phyloP scores from a whole-genome alignment of 2,113 vertebrate species.

The Leuciscus idus region DNA sequence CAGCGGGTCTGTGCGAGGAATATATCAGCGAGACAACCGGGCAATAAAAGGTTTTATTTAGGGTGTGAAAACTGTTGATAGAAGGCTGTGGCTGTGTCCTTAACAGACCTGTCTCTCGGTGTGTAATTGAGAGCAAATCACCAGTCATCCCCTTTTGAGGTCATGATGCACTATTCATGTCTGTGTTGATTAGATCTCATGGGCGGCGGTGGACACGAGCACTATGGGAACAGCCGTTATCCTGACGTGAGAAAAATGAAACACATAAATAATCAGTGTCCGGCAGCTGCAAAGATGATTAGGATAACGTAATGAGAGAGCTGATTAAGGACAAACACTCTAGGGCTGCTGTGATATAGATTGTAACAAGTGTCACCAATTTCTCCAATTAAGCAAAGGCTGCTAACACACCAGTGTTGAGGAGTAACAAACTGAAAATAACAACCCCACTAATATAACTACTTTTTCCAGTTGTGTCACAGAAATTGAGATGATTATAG shows the following conservation, averaged over 20 bases:
- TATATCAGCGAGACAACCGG: conserved; percentile 49
- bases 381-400: conserved; percentile 31
- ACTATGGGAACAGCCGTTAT: conserved; percentile 42
- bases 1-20: conserved; percentile 48
- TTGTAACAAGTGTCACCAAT: conserved; percentile 5
- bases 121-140: conserved; percentile 70
- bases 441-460: background rate
- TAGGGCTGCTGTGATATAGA: background rate
- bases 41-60: conserved; percentile 56
- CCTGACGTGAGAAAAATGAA: conserved; percentile 44
- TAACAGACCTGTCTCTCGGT: conserved; percentile 49
- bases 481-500: background rate
- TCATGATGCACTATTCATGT: conserved; percentile 34
- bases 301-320: conserved; percentile 26
- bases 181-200: conserved; percentile 45
- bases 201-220: conserved; percentile 13
- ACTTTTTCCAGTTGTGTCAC: background rate
- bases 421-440: background rate
- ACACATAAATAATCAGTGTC: conserved; percentile 34
- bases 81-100: conserved; percentile 46
- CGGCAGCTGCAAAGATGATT: conserved; percentile 27
- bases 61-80: conserved; percentile 52
- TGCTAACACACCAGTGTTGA: background rate
- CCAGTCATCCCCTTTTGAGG: conserved; percentile 65
- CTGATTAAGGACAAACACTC: conserved; percentile 12